These are phyloP conservation scores for Sceloporus undulatus DNA, from an alignment of 2,113 vertebrate genomes.

Conservation along the genomic window DNA sequence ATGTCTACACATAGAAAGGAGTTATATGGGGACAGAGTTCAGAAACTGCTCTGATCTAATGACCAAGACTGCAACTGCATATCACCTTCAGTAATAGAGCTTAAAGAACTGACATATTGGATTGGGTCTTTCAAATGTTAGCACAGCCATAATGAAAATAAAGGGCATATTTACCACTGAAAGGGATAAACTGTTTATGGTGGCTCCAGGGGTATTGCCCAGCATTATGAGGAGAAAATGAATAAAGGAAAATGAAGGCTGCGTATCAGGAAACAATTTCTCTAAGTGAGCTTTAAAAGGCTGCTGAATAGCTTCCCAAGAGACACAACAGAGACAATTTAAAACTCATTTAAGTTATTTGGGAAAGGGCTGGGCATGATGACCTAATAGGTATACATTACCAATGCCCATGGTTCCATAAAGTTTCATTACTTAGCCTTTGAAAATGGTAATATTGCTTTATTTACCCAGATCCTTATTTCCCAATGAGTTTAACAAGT, in stretches of 20 bases:
- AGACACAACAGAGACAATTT: slow-evolving; percentile 40
- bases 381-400: slow-evolving; percentile 50
- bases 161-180: slow-evolving; percentile 33
- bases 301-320: slow-evolving; percentile 47
- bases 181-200: slow-evolving; percentile 9
- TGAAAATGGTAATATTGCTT: slow-evolving; percentile 33
- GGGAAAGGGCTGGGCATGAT: slow-evolving; percentile 53
- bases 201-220: slow-evolving; percentile 16
- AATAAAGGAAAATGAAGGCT: slow-evolving; percentile 61
- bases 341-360: slow-evolving; percentile 62
- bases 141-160: slow-evolving; percentile 43
- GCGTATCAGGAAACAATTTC: slow-evolving; percentile 54
- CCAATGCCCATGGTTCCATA: slow-evolving; percentile 44
- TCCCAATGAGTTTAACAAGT: neutral
- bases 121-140: neutral
- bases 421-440: slow-evolving; percentile 33
- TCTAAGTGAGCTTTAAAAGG: slow-evolving; percentile 62
- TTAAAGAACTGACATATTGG: neutral
- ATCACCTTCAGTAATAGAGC: slow-evolving; percentile 2
- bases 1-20: neutral
- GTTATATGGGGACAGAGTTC: neutral
- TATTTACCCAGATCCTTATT: slow-evolving; percentile 37
- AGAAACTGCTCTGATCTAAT: neutral
- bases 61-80: neutral
- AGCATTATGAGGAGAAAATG: slow-evolving; percentile 36